phyloP scores from a whole-genome alignment of 2,888 invertebrate species.

The Carpatolechia fugitivella region DNA sequence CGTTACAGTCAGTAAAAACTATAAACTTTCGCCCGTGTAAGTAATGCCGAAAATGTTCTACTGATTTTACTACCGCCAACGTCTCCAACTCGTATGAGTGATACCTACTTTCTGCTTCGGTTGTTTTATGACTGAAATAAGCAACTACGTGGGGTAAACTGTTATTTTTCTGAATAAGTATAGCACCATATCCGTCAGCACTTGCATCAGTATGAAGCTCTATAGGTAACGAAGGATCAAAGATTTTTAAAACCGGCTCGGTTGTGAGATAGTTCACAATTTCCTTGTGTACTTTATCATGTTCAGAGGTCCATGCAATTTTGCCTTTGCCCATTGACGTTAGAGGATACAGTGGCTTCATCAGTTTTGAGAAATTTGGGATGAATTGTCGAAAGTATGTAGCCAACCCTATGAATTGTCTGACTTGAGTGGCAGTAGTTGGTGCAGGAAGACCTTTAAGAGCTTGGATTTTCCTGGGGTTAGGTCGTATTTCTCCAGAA shows the following conservation, averaged over 20 bases:
- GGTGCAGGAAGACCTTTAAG: neutral
- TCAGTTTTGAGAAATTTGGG: neutral
- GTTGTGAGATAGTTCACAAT: neutral
- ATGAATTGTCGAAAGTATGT: constrained; percentile 6
- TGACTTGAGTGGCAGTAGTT: too few species aligned
- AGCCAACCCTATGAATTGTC: constrained; percentile 1
- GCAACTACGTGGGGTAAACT: too few species aligned
- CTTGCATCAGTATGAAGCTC: constrained; percentile 4
- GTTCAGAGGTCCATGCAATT: neutral
- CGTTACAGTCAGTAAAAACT: too few species aligned
- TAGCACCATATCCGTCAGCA: neutral
- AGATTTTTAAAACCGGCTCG: neutral
- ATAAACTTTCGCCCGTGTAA: too few species aligned
- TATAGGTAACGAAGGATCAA: neutral
- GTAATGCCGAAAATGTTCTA: too few species aligned
- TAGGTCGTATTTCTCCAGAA: neutral
- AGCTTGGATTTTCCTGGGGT: constrained; percentile 1
- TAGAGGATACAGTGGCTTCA: neutral
- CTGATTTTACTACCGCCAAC: too few species aligned
- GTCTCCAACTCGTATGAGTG: too few species aligned
- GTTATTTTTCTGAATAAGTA: neutral
- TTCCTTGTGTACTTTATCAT: neutral
- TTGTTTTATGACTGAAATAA: too few species aligned
- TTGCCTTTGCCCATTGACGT: too few species aligned
- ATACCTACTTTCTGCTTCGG: too few species aligned